Evolutionary conservation across 2,888 invertebrate genomes (phyloP), one percentile per base, ranked within the genome.

Genomic region (Apodemia hepburni): DNA sequence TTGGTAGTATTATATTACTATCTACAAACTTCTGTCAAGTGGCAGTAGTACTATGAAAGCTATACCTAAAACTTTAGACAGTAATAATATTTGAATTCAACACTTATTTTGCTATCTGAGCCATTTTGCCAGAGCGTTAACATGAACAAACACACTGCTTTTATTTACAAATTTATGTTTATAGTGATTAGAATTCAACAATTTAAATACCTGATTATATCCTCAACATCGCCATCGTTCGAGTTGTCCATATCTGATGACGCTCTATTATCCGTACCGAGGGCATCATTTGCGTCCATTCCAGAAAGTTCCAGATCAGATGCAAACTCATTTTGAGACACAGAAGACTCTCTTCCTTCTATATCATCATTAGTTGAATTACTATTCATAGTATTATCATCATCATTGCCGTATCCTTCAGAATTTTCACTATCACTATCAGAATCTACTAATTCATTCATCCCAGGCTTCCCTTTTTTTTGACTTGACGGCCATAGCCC

Each of bases 231-330:
- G 63, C 93, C 92, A 71, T 93, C 92, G 65, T 93, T 93, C 0
- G 92, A 92, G 66, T 93, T 87, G 69, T 94, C 94, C 79, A 93
- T 93, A 71, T 94, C 95, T 0, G 93, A 93, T 4, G 82, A 82
- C 7, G 78, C 75, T 45, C 88, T 79, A 51, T 83, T 80, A 62
- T 90, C 91, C 4, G 92, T 92, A 0, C 85, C 86, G 3, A 93
- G 70, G 1, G 93, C 87, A 66, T 95, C 95, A 0, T 92, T 84
- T 0, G 93, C 88, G 71, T 95, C 95, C 73, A 94, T 84, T 9
- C 88, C 93, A 0, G 94, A 93, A 59, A 95, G 83, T 70, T 95
- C 95, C 62, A 94, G 72, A 71, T 94, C 94, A 0, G 93, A 93
- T 9, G 92, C 91, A 79, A 93, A 93, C 76, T 93, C 93, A 74